Conservation (phyloP, 2,797 vertebrate species). For the Falco biarmicus region DNA sequence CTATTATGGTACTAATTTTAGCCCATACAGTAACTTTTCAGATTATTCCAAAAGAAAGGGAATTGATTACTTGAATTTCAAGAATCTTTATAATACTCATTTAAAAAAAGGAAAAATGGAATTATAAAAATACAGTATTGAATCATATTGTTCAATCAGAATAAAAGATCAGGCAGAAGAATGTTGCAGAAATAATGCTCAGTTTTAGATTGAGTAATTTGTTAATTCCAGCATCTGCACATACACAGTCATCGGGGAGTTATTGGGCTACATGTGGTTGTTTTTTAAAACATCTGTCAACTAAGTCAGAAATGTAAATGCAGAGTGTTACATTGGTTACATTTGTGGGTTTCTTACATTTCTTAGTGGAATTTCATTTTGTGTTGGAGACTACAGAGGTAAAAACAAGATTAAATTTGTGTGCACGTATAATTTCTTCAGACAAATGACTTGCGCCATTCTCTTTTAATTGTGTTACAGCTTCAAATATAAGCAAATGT, state of each 20-base stretch:
- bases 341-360: slow-evolving; percentile 18
- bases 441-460: background rate
- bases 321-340: background rate
- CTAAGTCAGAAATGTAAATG: slow-evolving; percentile 35
- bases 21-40: background rate
- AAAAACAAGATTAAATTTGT: background rate
- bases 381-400: background rate
- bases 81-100: background rate
- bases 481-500: background rate
- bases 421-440: background rate
- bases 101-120: background rate
- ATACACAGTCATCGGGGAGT: slow-evolving; percentile 19
- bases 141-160: background rate
- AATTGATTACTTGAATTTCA: background rate
- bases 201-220: background rate
- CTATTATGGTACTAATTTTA: background rate
- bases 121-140: background rate
- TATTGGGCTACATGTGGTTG: slow-evolving; percentile 1
- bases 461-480: background rate
- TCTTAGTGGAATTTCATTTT: slow-evolving; percentile 32
- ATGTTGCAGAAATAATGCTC: background rate
- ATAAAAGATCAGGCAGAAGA: background rate
- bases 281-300: slow-evolving; percentile 54
- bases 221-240: background rate
- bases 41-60: background rate